Base-by-base conservation (phyloP, 2,888 invertebrate species). In the Eupithecia tripunctaria region DNA sequence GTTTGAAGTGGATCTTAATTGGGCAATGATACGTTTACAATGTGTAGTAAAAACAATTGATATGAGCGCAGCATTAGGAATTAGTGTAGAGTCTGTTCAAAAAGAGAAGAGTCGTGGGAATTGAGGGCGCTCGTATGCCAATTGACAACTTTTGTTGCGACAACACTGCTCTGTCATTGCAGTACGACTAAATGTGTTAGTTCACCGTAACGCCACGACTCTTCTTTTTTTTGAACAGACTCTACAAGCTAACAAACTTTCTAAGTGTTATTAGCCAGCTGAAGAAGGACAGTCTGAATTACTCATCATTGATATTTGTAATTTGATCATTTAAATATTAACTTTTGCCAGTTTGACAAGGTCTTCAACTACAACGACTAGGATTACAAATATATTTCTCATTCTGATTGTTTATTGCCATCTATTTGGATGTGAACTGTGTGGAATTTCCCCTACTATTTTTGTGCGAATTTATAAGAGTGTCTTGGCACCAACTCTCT, bases 11-110 rank as follows among this genome's bases (percentile, higher is more conserved):
- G 60, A 43, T 64, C 51, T 67, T 66, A 69, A 76, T 72, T 71
- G 73, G 60, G 70, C 65, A 72, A 75, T 78, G 59, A 75, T 70
- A 32, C 68, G 65, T 64, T 73, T 72, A 78, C 78, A 78, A 79
- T 76, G 78, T 76, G 76, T 74, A 74, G 77, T 79, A 74, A 79
- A 79, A 75, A 56, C 36, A 72, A 72, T 76, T 75, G 65, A 75
- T 77, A 51, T 64, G 47, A 70, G 12, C 18, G 8, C 29, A 27
- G 60, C 29, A 60, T 18, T 29, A 18, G 60, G 29, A 15, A 60
- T 27, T 59, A 14, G 15, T 7, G n/a, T n/a, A n/a, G n/a, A n/a
- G n/a, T n/a, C n/a, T n/a, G n/a, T n/a, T n/a, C n/a, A n/a, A n/a
- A n/a, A n/a, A n/a, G n/a, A n/a, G n/a, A n/a, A n/a, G n/a, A n/a